Evolutionary conservation across 2,797 vertebrate species (phyloP), one percentile per base, ranked within the genome.

Genomic region (Chelmon rostratus): DNA sequence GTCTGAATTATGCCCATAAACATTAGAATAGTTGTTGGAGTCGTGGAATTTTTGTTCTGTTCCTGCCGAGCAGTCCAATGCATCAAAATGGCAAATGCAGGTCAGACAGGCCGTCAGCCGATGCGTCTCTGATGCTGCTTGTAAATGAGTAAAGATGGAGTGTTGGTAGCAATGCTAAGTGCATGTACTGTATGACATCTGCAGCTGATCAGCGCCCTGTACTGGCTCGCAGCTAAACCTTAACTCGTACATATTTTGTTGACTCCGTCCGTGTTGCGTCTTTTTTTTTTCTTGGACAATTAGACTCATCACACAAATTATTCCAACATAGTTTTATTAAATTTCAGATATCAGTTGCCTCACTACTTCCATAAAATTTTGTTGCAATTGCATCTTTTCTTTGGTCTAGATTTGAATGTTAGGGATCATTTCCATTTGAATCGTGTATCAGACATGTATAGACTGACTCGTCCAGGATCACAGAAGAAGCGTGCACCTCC

Each of bases 21-120:
- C 63, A 49, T 71, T 44, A 21, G 13, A 54, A 52, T 35, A 58
- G 47, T 50, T 52, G 56, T 78, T 44, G 21, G 19, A 57, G 58
- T 38, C n/a, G n/a, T 49, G 49, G 61, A 16, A 16, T 59, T 25
- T 38, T 72, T 33, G 31, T 52, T 62, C 12, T 28, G 2, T 76
- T 83, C 40, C 47, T 47, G 47, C 53, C 8, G 49, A 79, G 54
- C 8, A 37, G 53, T 44, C 49, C 21, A 6, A 25, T 15, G 53
- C 53, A 65, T 86, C 38, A 69, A 76, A 81, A 62, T 81, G 42
- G 33, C 37, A 56, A 67, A 78, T 68, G 31, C 63, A 69, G 76
- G 62, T 79, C 73, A 73, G 73, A 21, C 47, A 42, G 37, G 37
- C 37, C 66, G 68, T 28, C 44, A 50, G 72, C 44, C 28, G 33